phyloP scores from a whole-genome alignment of 1,140 invertebrate genomes.

The Drosophila elegans region DNA sequence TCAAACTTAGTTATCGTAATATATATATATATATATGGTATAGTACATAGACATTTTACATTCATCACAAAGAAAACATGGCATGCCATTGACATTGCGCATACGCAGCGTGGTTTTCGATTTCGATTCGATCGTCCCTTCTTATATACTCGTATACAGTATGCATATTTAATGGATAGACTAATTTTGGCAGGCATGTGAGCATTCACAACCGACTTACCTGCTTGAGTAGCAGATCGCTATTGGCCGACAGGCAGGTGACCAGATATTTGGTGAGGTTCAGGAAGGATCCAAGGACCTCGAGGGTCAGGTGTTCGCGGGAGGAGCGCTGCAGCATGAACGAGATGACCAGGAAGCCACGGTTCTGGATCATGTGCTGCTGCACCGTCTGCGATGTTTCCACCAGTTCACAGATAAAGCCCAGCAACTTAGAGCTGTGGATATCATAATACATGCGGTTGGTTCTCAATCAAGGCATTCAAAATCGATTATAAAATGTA shows the following conservation, averaged over 20 bases:
- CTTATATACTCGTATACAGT: background rate
- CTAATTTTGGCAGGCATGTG: slow-evolving; percentile 12
- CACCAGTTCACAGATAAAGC: slow-evolving; percentile 98
- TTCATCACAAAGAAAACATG: slow-evolving; percentile 25
- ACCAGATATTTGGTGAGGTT: slow-evolving; percentile 98
- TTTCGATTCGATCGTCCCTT: slow-evolving; percentile 6
- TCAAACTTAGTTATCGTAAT: slow-evolving; percentile 38
- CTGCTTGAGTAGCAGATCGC: slow-evolving; percentile 97
- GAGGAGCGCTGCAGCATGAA: slow-evolving; percentile 97
- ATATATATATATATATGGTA: slow-evolving; percentile 14
- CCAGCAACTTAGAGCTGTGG: slow-evolving; percentile 96
- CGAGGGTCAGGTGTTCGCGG: slow-evolving; percentile 96
- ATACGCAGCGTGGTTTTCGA: slow-evolving; percentile 53
- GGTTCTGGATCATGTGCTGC: slow-evolving; percentile 98
- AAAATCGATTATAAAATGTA: too few relatives aligned
- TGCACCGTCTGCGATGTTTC: slow-evolving; percentile 98
- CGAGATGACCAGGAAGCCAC: slow-evolving; percentile 99
- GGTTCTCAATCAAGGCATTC: too few relatives aligned
- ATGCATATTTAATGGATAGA: background rate
- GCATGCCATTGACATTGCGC: slow-evolving; percentile 44
- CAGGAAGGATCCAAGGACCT: slow-evolving; percentile 96
- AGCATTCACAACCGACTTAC: slow-evolving; percentile 85
- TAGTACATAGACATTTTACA: slow-evolving; percentile 28
- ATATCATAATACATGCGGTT: too few relatives aligned
- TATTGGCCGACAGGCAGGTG: slow-evolving; percentile 96